These are phyloP conservation scores for Myathropa florea DNA, from an alignment of 2,888 invertebrate genomes.

Conservation along the genomic window DNA sequence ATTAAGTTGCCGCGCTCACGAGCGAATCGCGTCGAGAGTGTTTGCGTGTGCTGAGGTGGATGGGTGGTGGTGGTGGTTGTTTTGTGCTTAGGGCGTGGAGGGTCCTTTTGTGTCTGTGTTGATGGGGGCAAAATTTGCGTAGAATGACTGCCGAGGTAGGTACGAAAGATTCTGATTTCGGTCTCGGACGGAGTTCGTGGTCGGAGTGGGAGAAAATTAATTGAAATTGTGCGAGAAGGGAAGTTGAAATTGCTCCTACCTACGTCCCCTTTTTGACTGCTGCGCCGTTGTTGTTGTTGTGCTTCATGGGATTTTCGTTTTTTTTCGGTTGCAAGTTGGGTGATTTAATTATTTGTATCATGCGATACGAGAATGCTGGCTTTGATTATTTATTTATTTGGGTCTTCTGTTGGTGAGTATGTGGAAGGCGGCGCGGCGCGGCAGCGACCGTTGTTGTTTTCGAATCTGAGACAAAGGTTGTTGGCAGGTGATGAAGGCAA, in stretches of 20 bases:
- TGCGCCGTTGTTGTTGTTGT: not conserved
- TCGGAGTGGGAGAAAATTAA: constrained; percentile 40
- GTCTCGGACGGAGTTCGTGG: not conserved
- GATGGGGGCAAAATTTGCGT: not conserved
- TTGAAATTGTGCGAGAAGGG: constrained; percentile 58
- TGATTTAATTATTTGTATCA: constrained; percentile 63
- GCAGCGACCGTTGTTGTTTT: not conserved
- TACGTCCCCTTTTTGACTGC: not conserved
- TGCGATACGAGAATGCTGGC: constrained; percentile 52
- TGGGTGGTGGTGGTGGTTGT: not conserved
- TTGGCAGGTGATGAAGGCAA: not conserved
- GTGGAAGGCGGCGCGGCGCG: not conserved
- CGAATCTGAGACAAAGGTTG: not conserved
- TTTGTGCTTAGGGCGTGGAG: not conserved
- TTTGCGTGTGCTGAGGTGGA: not conserved
- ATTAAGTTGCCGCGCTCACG: constrained; percentile 56
- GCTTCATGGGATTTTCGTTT: not conserved
- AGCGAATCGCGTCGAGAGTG: not conserved
- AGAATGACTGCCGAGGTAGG: constrained; percentile 1
- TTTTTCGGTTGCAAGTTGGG: constrained; percentile 28
- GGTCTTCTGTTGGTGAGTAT: not conserved
- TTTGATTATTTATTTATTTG: constrained; percentile 43
- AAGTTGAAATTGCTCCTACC: constrained; percentile 21
- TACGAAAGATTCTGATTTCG: not conserved
- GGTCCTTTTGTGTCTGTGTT: not conserved